Evolutionary conservation across 1,140 invertebrate species (phyloP).

Genomic region (Bombyx mori): DNA sequence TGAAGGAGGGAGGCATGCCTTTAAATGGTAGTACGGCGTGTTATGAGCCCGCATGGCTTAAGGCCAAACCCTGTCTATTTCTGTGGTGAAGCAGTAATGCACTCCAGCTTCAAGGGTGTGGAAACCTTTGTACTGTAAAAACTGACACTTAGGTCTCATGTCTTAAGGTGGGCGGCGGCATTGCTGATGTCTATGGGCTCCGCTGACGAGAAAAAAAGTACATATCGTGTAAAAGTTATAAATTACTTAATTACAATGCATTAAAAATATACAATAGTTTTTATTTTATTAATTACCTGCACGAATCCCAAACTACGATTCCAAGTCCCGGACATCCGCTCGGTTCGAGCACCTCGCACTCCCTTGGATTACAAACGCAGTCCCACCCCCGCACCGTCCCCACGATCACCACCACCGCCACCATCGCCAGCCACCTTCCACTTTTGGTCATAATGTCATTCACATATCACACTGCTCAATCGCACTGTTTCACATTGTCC

Average conservation of each 20-base stretch:
- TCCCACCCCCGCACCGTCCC: slow-evolving; percentile 54
- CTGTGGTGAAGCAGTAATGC: too few species aligned
- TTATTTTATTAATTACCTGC: slow-evolving; percentile 57
- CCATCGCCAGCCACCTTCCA: slow-evolving; percentile 47
- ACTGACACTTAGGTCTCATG: too few species aligned
- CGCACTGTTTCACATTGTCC: slow-evolving; percentile 33
- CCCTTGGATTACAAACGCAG: slow-evolving; percentile 73
- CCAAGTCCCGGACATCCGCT: slow-evolving; percentile 74
- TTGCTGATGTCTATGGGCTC: neutral
- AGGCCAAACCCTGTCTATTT: too few species aligned
- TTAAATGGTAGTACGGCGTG: too few species aligned
- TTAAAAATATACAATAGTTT: neutral
- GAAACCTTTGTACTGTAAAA: too few species aligned
- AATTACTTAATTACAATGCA: neutral
- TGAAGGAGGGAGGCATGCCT: too few species aligned
- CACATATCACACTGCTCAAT: slow-evolving; percentile 43
- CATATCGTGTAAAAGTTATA: too few species aligned
- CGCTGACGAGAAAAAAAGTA: neutral
- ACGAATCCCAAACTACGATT: slow-evolving; percentile 74
- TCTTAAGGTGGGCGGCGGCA: too few species aligned
- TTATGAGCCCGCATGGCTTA: too few species aligned
- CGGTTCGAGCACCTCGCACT: slow-evolving; percentile 73
- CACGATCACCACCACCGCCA: slow-evolving; percentile 49
- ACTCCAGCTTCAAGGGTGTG: too few species aligned
- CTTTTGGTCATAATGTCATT: slow-evolving; percentile 38